phyloP scores from a whole-genome alignment of 2,888 invertebrate species.

The Neoitamus cyanurus region DNA sequence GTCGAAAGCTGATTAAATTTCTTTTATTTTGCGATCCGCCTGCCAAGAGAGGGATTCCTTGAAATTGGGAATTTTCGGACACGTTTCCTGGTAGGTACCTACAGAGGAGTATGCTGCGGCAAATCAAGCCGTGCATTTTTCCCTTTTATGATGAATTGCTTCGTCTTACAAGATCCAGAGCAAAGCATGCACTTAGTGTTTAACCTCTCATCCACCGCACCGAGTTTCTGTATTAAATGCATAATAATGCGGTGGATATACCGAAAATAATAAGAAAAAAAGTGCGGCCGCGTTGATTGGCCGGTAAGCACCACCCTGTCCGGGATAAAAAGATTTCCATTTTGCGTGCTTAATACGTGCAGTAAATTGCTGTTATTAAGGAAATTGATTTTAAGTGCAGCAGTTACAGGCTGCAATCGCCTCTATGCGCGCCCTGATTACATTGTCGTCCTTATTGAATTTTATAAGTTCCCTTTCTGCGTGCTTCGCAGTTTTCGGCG shows the following conservation, averaged over 20 bases:
- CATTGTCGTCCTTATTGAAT: constrained; percentile 37
- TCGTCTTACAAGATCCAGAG: neutral
- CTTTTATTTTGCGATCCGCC: neutral
- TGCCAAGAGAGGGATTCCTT: neutral
- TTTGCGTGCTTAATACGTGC: constrained; percentile 31
- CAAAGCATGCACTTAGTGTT: neutral
- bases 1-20: neutral
- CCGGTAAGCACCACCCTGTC: neutral
- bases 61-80: neutral
- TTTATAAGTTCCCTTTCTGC: neutral
- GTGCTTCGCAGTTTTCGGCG: neutral
- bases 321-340: constrained; percentile 30
- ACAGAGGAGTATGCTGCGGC: neutral
- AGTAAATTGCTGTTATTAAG: constrained; percentile 66
- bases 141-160: neutral
- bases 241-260: constrained; percentile 1
- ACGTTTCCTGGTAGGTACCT: neutral
- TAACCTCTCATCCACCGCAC: neutral
- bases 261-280: neutral
- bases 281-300: neutral
- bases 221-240: constrained; percentile 30
- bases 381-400: constrained; percentile 66
- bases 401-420: constrained; percentile 2
- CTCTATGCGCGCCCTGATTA: neutral
- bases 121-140: neutral